Conservation (phyloP, 2,888 invertebrate species). For the Blomia tropicalis region DNA sequence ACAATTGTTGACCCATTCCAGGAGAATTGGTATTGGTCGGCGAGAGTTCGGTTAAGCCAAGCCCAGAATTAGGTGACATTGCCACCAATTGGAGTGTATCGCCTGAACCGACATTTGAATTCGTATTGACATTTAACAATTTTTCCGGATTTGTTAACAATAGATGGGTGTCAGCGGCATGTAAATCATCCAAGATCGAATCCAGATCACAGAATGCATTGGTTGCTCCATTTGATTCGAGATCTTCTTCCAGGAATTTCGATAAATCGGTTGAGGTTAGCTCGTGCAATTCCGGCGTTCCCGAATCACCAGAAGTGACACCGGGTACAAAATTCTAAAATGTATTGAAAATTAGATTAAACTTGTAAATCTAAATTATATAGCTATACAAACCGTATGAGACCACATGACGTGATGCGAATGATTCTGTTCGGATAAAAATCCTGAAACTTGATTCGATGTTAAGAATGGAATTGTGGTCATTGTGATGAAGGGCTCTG, state of each 20-base stretch:
- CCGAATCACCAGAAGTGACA: background rate
- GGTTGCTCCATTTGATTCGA: background rate
- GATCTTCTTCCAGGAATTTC: constrained; percentile 8
- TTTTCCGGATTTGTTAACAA: constrained; percentile 11
- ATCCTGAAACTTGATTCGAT: background rate
- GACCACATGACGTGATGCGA: constrained; percentile 8
- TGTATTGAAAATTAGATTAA: background rate
- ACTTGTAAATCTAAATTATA: background rate
- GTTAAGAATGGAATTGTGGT: constrained; percentile 7
- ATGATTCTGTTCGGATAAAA: constrained; percentile 6
- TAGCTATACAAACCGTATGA: background rate
- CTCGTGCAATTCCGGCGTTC: constrained; percentile 4
- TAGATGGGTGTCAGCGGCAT: constrained; percentile 13
- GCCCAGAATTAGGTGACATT: background rate
- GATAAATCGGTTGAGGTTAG: constrained; percentile 5
- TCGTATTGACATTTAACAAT: background rate
- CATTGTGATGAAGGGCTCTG: background rate
- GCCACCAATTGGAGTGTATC: background rate
- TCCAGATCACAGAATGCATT: constrained; percentile 18
- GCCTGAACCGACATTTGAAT: background rate
- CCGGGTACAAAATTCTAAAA: background rate
- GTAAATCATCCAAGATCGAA: constrained; percentile 7
- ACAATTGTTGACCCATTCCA: background rate
- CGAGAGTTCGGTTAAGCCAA: background rate
- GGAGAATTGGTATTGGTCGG: background rate